Conservation (phyloP, 2,888 invertebrate species). For the Hirtodrosophila duncani region DNA sequence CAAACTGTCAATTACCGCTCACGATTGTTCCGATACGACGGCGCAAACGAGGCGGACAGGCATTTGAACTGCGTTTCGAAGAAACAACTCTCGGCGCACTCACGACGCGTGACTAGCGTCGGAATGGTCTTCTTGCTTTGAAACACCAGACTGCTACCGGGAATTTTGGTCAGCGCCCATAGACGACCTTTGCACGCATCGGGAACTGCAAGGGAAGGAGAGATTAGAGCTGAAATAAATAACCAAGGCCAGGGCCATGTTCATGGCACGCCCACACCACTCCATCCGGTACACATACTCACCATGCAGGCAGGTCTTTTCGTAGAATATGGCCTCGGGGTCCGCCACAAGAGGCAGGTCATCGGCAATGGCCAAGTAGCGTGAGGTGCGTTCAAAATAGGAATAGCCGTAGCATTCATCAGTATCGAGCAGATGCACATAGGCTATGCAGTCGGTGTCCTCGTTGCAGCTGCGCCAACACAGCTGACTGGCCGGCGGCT, state of each 20-base stretch:
- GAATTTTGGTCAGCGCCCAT: constrained; percentile 88
- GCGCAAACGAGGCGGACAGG: constrained; percentile 80
- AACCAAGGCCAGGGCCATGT: constrained; percentile 11
- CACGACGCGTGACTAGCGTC: constrained; percentile 81
- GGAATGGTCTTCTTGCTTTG: constrained; percentile 82
- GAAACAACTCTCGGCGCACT: constrained; percentile 84
- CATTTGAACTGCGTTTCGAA: constrained; percentile 80
- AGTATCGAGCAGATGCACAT: constrained; percentile 74
- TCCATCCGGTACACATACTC: constrained; percentile 23
- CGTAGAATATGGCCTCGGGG: constrained; percentile 76
- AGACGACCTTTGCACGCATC: constrained; percentile 81
- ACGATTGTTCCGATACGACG: constrained; percentile 78
- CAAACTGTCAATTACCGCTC: constrained; percentile 73
- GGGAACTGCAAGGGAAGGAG: constrained; percentile 78
- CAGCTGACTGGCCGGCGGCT: constrained; percentile 52
- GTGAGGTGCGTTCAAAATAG: constrained; percentile 64
- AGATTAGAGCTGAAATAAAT: constrained; percentile 1
- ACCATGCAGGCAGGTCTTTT: constrained; percentile 77
- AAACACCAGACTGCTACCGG: constrained; percentile 86
- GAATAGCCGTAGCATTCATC: constrained; percentile 76
- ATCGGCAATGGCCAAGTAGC: constrained; percentile 61
- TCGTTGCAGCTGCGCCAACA: constrained; percentile 75
- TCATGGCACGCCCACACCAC: constrained; percentile 16
- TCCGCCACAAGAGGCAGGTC: constrained; percentile 73
- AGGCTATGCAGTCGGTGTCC: constrained; percentile 76